These are phyloP conservation scores for Leptinotarsa rubiginosa DNA, from an alignment of 2,888 invertebrate genomes.

Conservation along the genomic window DNA sequence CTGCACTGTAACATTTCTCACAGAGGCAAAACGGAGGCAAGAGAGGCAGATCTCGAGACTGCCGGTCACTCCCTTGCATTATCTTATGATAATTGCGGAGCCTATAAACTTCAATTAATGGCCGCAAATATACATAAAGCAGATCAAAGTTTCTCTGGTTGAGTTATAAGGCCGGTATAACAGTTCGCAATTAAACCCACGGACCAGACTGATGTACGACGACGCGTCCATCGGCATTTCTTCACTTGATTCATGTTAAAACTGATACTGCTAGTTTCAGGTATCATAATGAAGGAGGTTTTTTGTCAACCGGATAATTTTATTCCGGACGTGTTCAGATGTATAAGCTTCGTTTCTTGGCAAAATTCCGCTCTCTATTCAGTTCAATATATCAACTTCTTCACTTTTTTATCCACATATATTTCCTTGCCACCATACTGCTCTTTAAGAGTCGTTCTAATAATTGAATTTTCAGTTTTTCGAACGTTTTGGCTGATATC, in stretches of 20 bases:
- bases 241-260: conserved; percentile 58
- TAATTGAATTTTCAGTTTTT: too few relatives aligned
- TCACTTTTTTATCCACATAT: too few relatives aligned
- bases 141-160: conserved; percentile 65
- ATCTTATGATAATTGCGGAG: conserved; percentile 67
- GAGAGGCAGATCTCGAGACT: conserved; percentile 50
- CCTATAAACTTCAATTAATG: conserved; percentile 68
- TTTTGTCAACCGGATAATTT: conserved; percentile 20
- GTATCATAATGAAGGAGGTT: conserved; percentile 29
- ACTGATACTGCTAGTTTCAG: conserved; percentile 36
- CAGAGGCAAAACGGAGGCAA: conserved; percentile 42
- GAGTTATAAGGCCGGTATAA: conserved; percentile 64
- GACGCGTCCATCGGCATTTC: conserved; percentile 60
- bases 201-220: conserved; percentile 66
- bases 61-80: conserved; percentile 65
- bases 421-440: too few relatives aligned
- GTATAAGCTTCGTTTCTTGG: neutral
- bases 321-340: conserved; percentile 2
- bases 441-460: too few relatives aligned
- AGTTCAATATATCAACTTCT: too few relatives aligned
- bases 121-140: conserved; percentile 66
- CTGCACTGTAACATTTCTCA: conserved; percentile 28
- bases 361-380: neutral
- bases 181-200: conserved; percentile 66
- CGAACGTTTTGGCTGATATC: too few relatives aligned